Evolutionary conservation across 1,140 invertebrate species (phyloP), one percentile per base, ranked within the genome.

Genomic region (Ditylenchus dipsaci): DNA sequence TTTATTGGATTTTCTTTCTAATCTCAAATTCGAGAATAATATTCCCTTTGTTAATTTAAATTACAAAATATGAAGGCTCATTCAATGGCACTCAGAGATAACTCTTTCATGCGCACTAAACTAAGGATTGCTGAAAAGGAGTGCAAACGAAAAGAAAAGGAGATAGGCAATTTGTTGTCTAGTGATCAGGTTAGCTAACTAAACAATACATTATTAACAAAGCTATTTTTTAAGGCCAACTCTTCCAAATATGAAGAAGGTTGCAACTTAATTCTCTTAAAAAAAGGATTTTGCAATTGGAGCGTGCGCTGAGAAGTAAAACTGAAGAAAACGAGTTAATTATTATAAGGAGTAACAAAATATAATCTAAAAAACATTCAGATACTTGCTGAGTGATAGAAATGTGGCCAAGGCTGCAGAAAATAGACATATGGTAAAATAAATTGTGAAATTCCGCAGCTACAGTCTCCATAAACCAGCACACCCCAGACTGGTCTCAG

Each of bases 281-380:
- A 42, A 61, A 71, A 29, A 76, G 78, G 56, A 49, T 78, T 30
- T 30, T 76, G 1, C 72, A 71, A 27, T 78, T 69, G 21, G 75
- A 76, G 21, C 27, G 76, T 27, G 63, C 67, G 8, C 45, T 76
- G n/a, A 53, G 75, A 62, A 69, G 73, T 19, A 76, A 76, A 69
- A 75, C 56, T 17, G 68, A 58, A 61, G 76, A 76, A 75, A 72
- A 78, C 19, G 59, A 53, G 73, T 74, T 66, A 27, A 68, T 77
- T 33, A 30, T 21, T 21, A 19, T 21, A 26, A 23, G 21, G 23
- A 29, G 13, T 38, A 33, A n/a, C 1, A 13, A 33, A 21, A 23
- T 29, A 11, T 33, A 0, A 13, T 23, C 23, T 26, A 1, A 3
- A 47, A 0, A 19, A 13, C n/a, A 19, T 72, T 73, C 38, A 72